A percentile compares a stretch with the other conserved stretches of the same genome.
Evolutionary conservation across 2,888 invertebrate genomes (phyloP).

Genomic region (Cephus pygmeus): DNA sequence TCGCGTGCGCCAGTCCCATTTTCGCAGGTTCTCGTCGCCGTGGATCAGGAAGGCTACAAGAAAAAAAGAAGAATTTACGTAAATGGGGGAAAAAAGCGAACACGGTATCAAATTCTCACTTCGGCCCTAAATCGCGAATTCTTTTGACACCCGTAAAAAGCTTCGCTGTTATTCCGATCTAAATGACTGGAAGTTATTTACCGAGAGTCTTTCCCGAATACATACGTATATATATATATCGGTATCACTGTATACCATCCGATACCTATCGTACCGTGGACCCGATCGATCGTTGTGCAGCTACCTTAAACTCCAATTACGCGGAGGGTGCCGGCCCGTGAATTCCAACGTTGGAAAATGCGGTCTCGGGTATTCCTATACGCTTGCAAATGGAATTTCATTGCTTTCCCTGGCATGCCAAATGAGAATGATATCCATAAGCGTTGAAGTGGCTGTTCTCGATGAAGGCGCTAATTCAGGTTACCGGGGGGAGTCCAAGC

Average conservation of each 20-base stretch:
- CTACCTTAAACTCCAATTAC: background rate
- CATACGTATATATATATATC: background rate
- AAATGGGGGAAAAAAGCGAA: background rate
- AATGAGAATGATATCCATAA: slow-evolving; percentile 1
- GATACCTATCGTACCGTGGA: background rate
- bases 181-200: background rate
- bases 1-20: background rate
- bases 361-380: background rate
- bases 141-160: background rate
- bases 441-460: background rate
- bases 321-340: background rate
- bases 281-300: background rate
- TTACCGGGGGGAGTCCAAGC: too few species aligned
- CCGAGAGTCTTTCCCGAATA: background rate
- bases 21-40: background rate
- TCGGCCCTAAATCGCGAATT: background rate
- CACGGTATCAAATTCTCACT: background rate
- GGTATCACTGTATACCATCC: background rate
- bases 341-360: background rate
- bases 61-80: too few species aligned
- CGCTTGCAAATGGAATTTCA: slow-evolving; percentile 6
- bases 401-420: background rate
- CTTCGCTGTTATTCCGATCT: background rate
- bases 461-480: background rate
- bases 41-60: background rate